phyloP scores from a whole-genome alignment of 2,113 vertebrate species.

The Lepisosteus oculatus region DNA sequence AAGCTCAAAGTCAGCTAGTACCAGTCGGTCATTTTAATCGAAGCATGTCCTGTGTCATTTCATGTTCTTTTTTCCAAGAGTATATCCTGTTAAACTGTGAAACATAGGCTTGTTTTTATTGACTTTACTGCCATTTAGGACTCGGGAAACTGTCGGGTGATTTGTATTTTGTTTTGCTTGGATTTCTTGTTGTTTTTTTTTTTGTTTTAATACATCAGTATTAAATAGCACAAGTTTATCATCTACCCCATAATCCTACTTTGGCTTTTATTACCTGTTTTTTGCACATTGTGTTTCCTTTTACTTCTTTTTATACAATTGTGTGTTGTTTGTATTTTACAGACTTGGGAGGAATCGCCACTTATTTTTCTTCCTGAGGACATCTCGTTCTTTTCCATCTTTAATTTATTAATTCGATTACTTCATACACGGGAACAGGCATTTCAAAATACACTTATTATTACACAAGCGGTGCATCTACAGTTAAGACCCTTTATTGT shows the following conservation, averaged over 20 bases:
- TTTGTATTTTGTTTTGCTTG: neutral
- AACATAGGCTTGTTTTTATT: constrained; percentile 13
- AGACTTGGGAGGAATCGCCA: neutral
- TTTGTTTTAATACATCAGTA: constrained; percentile 20
- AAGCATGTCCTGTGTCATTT: neutral
- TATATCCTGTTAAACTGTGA: constrained; percentile 25
- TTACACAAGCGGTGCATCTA: neutral
- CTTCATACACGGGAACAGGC: too few relatives aligned
- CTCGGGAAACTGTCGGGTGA: constrained; percentile 7
- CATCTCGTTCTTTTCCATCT: neutral
- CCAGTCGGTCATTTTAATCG: neutral
- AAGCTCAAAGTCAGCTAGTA: constrained; percentile 1
- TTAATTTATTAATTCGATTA: neutral
- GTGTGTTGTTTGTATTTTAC: neutral
- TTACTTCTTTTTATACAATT: neutral
- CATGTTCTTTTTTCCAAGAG: neutral
- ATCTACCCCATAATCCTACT: neutral
- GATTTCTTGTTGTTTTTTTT: constrained; percentile 25
- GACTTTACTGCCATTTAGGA: constrained; percentile 11
- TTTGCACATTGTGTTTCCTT: neutral
- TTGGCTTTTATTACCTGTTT: neutral
- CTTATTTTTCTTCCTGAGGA: neutral
- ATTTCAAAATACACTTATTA: neutral
- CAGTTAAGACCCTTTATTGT: neutral
- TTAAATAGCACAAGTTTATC: constrained; percentile 28